These are phyloP conservation scores for Drosophila ambigua DNA, from an alignment of 1,140 invertebrate species.

Conservation along the genomic window DNA sequence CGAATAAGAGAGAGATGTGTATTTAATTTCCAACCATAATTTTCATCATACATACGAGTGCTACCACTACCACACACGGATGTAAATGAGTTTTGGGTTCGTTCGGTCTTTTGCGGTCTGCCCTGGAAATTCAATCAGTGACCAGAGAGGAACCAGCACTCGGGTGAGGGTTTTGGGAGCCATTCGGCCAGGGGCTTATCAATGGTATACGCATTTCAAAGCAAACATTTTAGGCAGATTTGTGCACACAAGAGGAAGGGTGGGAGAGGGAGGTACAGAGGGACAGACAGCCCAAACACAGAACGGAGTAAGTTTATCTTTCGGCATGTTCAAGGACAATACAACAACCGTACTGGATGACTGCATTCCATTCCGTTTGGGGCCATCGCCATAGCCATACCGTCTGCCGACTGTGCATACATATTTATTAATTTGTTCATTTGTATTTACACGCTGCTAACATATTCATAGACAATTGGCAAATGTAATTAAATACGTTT, in stretches of 20 bases:
- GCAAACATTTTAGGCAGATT: conserved; percentile 76
- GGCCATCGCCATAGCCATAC: neutral
- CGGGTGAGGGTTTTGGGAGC: conserved; percentile 15
- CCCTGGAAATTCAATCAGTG: conserved; percentile 70
- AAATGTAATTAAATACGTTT: conserved; percentile 83
- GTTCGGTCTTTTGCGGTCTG: conserved; percentile 43
- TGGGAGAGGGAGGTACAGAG: neutral
- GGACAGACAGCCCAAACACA: conserved; percentile 26
- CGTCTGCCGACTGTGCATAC: conserved; percentile 29
- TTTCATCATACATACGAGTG: conserved; percentile 17
- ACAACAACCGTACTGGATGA: conserved; percentile 35
- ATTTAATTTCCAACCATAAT: conserved; percentile 78
- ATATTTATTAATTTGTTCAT: conserved; percentile 79
- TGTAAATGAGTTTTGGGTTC: conserved; percentile 20
- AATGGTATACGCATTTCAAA: conserved; percentile 79
- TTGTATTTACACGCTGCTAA: conserved; percentile 77
- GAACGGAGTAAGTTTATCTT: conserved; percentile 67
- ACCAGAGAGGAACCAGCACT: conserved; percentile 24
- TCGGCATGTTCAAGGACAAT: conserved; percentile 71
- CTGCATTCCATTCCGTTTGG: conserved; percentile 32
- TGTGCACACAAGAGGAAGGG: conserved; percentile 35
- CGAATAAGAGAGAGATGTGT: conserved; percentile 14
- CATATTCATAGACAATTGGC: conserved; percentile 82
- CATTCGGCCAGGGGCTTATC: conserved; percentile 48
- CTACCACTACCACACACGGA: neutral